phyloP scores from a whole-genome alignment of 2,113 vertebrate species.

The Tragelaphus buxtoni region DNA sequence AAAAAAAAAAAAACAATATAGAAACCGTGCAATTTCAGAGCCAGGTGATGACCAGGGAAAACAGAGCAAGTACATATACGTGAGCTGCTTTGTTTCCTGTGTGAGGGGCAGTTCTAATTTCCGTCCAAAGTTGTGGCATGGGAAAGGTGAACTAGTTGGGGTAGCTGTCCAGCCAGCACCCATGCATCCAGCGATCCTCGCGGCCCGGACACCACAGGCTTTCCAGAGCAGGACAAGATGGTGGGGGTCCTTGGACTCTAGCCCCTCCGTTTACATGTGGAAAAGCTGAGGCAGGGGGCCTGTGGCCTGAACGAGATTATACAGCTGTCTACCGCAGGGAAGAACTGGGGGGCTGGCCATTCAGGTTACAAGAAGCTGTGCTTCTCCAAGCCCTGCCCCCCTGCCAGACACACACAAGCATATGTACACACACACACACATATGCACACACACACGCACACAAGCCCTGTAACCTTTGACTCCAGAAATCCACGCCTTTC shows the following conservation, averaged over 20 bases:
- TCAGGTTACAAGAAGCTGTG: not conserved
- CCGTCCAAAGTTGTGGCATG: not conserved
- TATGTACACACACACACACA: accelerated
- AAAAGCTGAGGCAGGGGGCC: not conserved
- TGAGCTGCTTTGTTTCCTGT: not conserved
- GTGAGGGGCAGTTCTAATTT: not conserved
- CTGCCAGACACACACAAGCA: too few relatives aligned
- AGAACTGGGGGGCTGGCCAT: not conserved
- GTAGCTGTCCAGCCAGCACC: not conserved
- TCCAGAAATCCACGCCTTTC: not conserved
- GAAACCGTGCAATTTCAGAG: not conserved
- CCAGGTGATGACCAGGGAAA: not conserved
- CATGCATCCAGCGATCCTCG: accelerated
- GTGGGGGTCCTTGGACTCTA: not conserved
- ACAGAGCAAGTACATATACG: accelerated
- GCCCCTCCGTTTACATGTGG: not conserved
- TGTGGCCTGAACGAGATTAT: not conserved
- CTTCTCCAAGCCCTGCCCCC: not conserved
- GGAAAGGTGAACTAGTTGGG: not conserved
- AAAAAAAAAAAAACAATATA: not conserved
- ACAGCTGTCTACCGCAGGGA: not conserved
- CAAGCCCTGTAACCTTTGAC: not conserved
- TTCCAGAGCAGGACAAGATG: not conserved
- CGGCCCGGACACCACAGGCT: not conserved
- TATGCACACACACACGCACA: not conserved